Evolutionary conservation across 2,888 invertebrate species (phyloP).

Genomic region (Lissonota sp.): DNA sequence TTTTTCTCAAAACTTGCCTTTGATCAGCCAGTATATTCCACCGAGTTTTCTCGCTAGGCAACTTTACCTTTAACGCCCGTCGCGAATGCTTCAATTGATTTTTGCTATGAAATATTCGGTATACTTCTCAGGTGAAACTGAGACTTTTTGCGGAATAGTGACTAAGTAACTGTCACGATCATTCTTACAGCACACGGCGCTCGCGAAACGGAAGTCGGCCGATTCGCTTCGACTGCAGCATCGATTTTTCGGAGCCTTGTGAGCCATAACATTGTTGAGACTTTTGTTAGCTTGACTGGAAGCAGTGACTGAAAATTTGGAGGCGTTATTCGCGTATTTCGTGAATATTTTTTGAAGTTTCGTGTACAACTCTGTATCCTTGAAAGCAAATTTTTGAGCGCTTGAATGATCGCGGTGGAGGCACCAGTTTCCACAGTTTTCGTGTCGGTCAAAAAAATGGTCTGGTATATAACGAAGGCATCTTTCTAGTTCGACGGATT

Average conservation of each 20-base stretch:
- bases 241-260: constrained; percentile 59
- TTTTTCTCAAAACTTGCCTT: constrained; percentile 54
- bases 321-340: constrained; percentile 47
- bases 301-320: constrained; percentile 44
- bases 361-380: constrained; percentile 42
- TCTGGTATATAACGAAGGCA: constrained; percentile 61
- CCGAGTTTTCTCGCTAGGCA: constrained; percentile 42
- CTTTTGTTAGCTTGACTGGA: constrained; percentile 61
- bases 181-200: constrained; percentile 54
- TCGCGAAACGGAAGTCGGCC: constrained; percentile 51
- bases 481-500: constrained; percentile 42
- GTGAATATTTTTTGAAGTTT: constrained; percentile 45
- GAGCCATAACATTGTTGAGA: constrained; percentile 51
- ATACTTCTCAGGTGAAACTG: not conserved
- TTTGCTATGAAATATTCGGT: not conserved
- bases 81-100: not conserved
- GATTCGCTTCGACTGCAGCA: constrained; percentile 53
- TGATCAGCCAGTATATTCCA: constrained; percentile 44
- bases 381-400: constrained; percentile 36
- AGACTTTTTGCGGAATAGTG: constrained; percentile 28
- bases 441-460: constrained; percentile 60
- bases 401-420: constrained; percentile 23
- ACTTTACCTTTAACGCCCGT: constrained; percentile 37
- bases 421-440: constrained; percentile 63
- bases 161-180: constrained; percentile 47